These are phyloP conservation scores for Diachasmimorpha longicaudata DNA, from an alignment of 1,140 invertebrate species.

Conservation along the genomic window DNA sequence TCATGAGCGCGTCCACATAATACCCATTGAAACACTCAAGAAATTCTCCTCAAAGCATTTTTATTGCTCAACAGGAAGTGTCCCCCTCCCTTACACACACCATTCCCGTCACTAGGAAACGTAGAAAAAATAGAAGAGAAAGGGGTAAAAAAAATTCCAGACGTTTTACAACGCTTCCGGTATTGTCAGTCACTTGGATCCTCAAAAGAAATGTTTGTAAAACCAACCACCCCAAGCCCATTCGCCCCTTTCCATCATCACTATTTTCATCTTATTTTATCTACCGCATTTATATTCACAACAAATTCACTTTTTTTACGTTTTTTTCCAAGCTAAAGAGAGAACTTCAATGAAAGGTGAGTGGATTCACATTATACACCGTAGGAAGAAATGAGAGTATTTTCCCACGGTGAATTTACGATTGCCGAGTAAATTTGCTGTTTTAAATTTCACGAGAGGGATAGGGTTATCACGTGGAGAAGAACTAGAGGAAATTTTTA, in stretches of 20 bases:
- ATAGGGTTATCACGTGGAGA: background rate
- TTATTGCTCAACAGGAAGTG: background rate
- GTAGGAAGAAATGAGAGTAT: background rate
- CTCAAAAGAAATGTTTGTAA: background rate
- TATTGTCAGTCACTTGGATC: slow-evolving; percentile 11
- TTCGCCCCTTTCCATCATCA: background rate
- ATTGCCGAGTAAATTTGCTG: slow-evolving; percentile 14
- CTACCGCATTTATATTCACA: background rate
- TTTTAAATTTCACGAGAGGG: background rate
- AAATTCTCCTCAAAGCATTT: background rate
- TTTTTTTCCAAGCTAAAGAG: background rate
- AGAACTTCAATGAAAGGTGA: slow-evolving; percentile 18
- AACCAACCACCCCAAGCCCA: background rate
- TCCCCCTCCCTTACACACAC: too few species aligned
- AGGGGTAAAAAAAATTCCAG: background rate
- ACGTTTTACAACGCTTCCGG: slow-evolving; percentile 17
- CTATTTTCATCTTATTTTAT: background rate
- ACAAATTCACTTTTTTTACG: background rate
- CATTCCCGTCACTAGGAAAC: background rate
- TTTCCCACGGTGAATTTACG: slow-evolving; percentile 18
- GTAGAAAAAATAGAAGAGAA: background rate
- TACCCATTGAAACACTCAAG: background rate
- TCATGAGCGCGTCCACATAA: background rate
- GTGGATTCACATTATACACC: slow-evolving; percentile 14
- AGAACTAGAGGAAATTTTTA: background rate